Base-by-base conservation (phyloP, 2,797 vertebrate species). In the Onychomys leucogaster region DNA sequence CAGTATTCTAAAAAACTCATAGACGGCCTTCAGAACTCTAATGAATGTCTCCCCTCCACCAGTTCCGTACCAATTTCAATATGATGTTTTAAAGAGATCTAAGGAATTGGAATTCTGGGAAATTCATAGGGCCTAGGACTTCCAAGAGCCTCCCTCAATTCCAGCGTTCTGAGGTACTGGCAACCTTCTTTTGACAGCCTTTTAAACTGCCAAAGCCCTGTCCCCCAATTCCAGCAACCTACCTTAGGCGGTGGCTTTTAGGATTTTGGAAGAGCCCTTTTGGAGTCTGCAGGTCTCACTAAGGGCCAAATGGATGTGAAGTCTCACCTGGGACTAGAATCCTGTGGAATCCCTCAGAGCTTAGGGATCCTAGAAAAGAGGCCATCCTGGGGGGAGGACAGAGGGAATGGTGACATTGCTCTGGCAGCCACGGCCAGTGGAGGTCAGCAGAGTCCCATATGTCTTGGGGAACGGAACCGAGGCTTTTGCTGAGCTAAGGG, bases 61-160 rank as follows among this genome's bases (percentile, higher is more conserved):
- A 21, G 29, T 37, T 5, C 16, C 10, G 2, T 63, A 23, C 2
- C 1, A 37, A 69, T 41, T 80, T 93, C 43, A 55, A 32, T 21
- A 82, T 0, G 4, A 75, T 1, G 6, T 80, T 91, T 91, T n/a
- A 91, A 34, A 49, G 63, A 81, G 5, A 41, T 55, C 21, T 5
- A 80, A 41, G 32, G 61, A 49, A 65, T 12, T 83, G 82, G 49
- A 85, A 95, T 80, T 82, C 78, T 77, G 63, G 52, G n/a, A 86
- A 89, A 87, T 49, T 81, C 34, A 37, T 77, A 17, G 61, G 2
- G n/a, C 65, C 57, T 63, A n/a, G 55, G 27, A n/a, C 86, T 94
- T 85, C 81, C 2, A 57, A 82, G 27, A 57, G 57, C 69, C 57
- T 41, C 52, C 65, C 88, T 57, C 67, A 76, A 0, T 49, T 69